Evolutionary conservation across 2,888 invertebrate species (phyloP).

Genomic region (Buathra laborator): DNA sequence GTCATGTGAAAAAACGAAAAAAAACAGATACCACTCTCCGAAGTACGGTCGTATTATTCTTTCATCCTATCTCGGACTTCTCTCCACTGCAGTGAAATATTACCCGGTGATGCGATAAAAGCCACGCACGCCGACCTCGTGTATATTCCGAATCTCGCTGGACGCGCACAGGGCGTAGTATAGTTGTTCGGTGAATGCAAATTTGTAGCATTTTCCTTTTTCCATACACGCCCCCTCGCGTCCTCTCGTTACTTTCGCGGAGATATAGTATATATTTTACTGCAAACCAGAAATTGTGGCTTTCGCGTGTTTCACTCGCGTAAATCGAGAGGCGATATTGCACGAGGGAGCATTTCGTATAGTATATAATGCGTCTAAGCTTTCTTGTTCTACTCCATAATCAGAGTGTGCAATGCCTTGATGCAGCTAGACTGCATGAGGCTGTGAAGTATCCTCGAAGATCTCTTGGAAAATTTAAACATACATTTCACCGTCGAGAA

Average conservation of each 20-base stretch:
- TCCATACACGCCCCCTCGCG: slow-evolving; percentile 24
- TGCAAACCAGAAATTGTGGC: slow-evolving; percentile 50
- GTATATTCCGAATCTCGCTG: slow-evolving; percentile 19
- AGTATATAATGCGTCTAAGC: slow-evolving; percentile 39
- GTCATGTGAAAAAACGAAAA: not conserved
- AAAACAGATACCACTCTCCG: slow-evolving; percentile 10
- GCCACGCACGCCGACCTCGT: slow-evolving; percentile 16
- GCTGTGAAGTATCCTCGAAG: slow-evolving; percentile 37
- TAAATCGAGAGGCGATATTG: slow-evolving; percentile 52
- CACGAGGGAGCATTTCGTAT: slow-evolving; percentile 45
- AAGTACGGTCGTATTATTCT: slow-evolving; percentile 35
- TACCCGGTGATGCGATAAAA: slow-evolving; percentile 54
- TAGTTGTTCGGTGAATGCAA: slow-evolving; percentile 31
- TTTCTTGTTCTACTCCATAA: slow-evolving; percentile 57
- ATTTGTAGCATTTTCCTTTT: slow-evolving; percentile 50
- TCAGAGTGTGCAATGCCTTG: slow-evolving; percentile 40
- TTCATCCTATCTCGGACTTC: slow-evolving; percentile 16
- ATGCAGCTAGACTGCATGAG: slow-evolving; percentile 47
- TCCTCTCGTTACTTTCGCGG: not conserved
- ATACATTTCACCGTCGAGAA: slow-evolving; percentile 35
- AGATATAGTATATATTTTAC: slow-evolving; percentile 25
- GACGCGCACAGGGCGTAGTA: slow-evolving; percentile 1
- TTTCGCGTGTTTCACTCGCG: slow-evolving; percentile 54
- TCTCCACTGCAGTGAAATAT: slow-evolving; percentile 33
- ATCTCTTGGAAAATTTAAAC: slow-evolving; percentile 50